Evolutionary conservation across 2,888 invertebrate species (phyloP).

Genomic region (Anthophora plumipes): DNA sequence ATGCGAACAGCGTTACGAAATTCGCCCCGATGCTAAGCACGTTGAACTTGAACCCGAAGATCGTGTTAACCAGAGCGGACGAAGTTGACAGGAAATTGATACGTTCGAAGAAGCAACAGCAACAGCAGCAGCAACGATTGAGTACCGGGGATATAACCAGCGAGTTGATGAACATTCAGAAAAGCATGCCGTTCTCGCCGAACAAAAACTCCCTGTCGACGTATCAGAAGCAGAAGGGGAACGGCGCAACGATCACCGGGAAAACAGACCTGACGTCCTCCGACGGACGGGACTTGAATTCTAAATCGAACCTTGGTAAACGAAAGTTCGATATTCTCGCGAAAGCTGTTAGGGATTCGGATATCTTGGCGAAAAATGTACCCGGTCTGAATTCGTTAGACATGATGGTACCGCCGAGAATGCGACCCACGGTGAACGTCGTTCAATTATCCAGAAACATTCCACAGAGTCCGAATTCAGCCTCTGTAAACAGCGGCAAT

Average conservation of each 20-base stretch:
- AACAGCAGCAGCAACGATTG: constrained; percentile 74
- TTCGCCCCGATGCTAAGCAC: constrained; percentile 83
- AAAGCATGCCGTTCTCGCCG: constrained; percentile 78
- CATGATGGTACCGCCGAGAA: constrained; percentile 86
- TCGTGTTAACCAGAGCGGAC: constrained; percentile 82
- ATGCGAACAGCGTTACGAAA: constrained; percentile 72
- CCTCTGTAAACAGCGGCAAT: constrained; percentile 79
- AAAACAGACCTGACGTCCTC: constrained; percentile 54
- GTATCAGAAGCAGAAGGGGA: constrained; percentile 78
- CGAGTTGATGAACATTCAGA: constrained; percentile 80
- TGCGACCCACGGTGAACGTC: constrained; percentile 86
- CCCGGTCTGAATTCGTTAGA: constrained; percentile 87
- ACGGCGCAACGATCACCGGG: constrained; percentile 41
- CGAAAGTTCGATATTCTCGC: constrained; percentile 79
- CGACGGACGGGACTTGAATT: constrained; percentile 62
- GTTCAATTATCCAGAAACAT: constrained; percentile 86
- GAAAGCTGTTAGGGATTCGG: constrained; percentile 80
- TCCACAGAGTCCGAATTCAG: constrained; percentile 81
- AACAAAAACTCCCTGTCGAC: constrained; percentile 75
- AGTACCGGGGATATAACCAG: constrained; percentile 78
- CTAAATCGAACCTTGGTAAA: constrained; percentile 72
- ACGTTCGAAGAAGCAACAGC: constrained; percentile 74
- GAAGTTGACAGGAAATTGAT: constrained; percentile 77
- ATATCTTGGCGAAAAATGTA: constrained; percentile 85
- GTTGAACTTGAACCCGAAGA: constrained; percentile 84